Conservation (phyloP, 2,113 vertebrate genomes). For the Spea bombifrons region DNA sequence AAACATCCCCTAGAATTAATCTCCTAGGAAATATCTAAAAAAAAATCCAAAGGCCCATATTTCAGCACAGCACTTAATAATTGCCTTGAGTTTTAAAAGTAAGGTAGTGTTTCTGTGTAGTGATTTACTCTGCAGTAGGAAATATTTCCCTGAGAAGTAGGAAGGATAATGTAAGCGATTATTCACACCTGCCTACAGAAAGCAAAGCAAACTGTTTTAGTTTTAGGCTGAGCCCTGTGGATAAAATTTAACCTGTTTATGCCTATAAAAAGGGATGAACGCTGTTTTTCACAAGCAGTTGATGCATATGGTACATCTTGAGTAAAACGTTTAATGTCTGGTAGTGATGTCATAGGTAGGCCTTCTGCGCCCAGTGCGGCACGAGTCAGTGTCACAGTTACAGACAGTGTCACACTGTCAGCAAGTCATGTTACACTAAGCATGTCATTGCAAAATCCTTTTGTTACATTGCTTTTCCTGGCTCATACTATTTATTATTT, state of each 20-base stretch:
- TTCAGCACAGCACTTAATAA: constrained; percentile 49
- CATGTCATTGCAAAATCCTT: too few species aligned
- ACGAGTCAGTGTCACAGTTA: too few species aligned
- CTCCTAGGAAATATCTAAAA: constrained; percentile 48
- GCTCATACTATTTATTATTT: too few species aligned
- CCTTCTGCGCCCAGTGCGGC: too few species aligned
- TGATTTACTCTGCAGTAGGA: constrained; percentile 46
- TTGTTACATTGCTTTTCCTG: too few species aligned
- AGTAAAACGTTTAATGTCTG: too few species aligned
- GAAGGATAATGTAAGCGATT: constrained; percentile 46
- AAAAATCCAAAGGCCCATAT: constrained; percentile 45
- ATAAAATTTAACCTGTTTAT: constrained; percentile 39
- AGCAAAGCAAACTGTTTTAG: constrained; percentile 30
- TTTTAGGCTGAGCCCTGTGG: constrained; percentile 18
- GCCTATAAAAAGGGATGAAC: background rate
- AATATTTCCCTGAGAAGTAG: constrained; percentile 42
- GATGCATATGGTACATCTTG: too few species aligned
- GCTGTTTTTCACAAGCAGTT: too few species aligned
- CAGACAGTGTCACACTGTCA: too few species aligned
- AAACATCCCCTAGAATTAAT: constrained; percentile 48
- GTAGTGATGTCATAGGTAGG: too few species aligned
- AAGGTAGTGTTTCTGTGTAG: constrained; percentile 46
- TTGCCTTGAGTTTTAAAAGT: constrained; percentile 48
- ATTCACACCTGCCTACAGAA: constrained; percentile 44
- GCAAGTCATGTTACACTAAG: too few species aligned